Evolutionary conservation across 2,113 vertebrate species (phyloP), one percentile per base, ranked within the genome.

Genomic region (Nycticryphes semicollaris): DNA sequence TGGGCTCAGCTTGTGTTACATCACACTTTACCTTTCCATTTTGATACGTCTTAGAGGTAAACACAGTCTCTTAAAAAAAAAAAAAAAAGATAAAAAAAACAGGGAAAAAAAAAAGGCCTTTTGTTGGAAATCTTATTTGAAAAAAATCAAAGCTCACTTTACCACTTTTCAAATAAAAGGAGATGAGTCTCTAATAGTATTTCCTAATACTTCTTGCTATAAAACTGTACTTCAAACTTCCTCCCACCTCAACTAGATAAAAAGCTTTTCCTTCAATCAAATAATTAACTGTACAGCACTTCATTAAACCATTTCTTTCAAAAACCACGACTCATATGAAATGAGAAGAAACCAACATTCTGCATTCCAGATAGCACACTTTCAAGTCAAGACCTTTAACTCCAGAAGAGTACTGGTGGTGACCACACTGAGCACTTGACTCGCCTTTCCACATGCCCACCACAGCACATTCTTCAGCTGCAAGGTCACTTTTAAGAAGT

Each of bases 401-500:
- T 43, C 16, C 12, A 67, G 25, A 39, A 33, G 15, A 33, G 22
- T 22, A 64, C 12, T 63, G 47, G 56, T 74, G 45, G 24, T n/a
- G 89, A 74, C 24, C 1, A 3, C 50, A 45, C 54, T 1, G 31
- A 92, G 77, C 41, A 81, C 72, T 39, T 41, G 22, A 4, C 59
- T 27, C 16, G 56, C 81, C 78, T 50, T 63, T 48, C 68, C 3
- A 1, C 4, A 43, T 30, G 69, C 64, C 91, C 96, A 90, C 33
- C 76, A 48, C 56, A 39, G 76, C 76, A 81, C 94, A 92, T 94
- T 92, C 89, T 78, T 92, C 15, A 87, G 62, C 76, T 81, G 77
- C 73, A 72, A 95, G 73, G 77, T 95, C 94, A 87, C 93, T 94
- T 90, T 51, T 56, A 27, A 84, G 74, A 57, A 60, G 79, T 73